Evolutionary conservation across 1,140 invertebrate species (phyloP), one percentile per base, ranked within the genome.

Genomic region (Dolichoris vasculosae): DNA sequence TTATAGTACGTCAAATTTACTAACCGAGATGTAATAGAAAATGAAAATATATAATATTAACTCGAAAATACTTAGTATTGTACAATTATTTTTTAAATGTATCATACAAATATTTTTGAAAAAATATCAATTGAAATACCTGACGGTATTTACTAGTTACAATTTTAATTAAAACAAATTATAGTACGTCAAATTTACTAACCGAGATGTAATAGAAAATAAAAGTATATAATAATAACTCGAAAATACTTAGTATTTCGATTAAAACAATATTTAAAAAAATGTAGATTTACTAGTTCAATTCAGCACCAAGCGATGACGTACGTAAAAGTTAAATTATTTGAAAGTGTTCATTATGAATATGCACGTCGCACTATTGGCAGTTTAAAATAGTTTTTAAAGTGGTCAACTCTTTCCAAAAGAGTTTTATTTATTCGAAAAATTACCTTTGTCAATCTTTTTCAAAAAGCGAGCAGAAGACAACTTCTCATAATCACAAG

Each of bases 331-430:
- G 30, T 11, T n/a, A n/a, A n/a, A n/a, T n/a, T n/a, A 59, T 17
- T 59, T 55, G 15, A 43, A 32, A 83, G 76, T 67, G 7, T 78
- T 77, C 13, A 32, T 77, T 48, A 9, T 38, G 26, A 76, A 67
- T 51, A 26, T 67, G 38, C 13, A 15, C 6, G 30, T 67, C 23
- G 17, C 38, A 43, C 32, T n/a, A 55, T 76, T 82, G 64, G 79
- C 55, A 85, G 71, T 38, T 85, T 15, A 67, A 75, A 30, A 73
- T 75, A 80, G 32, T 81, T 64, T 48, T 71, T 32, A 59, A 84
- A 75, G 69, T 85, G 76, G 64, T 75, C 38, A 75, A 80, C 78
- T 85, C 78, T 85, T 80, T 84, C 48, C 55, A 32, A 81, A 75
- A 80, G 84, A 63, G 38, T 84, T 80, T 43, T 32, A 43, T 38